These are phyloP conservation scores for Isoperla grammatica DNA, from an alignment of 2,888 invertebrate species.

Conservation along the genomic window DNA sequence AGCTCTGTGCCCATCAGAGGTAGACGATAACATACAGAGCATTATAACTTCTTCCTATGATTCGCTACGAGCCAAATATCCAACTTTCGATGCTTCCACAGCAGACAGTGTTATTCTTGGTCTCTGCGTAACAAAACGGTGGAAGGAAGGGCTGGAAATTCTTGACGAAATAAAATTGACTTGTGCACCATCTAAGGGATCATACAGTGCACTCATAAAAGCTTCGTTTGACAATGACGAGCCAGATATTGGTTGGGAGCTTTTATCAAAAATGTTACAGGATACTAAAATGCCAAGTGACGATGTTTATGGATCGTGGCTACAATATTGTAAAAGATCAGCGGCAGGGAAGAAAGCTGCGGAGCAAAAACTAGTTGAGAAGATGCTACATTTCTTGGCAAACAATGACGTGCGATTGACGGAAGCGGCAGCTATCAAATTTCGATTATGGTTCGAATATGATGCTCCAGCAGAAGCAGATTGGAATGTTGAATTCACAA, in stretches of 20 bases:
- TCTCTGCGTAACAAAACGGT: slow-evolving; percentile 57
- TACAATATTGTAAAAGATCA: slow-evolving; percentile 46
- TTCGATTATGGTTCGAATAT: slow-evolving; percentile 32
- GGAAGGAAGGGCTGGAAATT: slow-evolving; percentile 56
- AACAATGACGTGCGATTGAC: slow-evolving; percentile 46
- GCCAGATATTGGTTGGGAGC: slow-evolving; percentile 52
- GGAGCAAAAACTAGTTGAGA: slow-evolving; percentile 46
- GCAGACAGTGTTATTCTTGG: slow-evolving; percentile 57
- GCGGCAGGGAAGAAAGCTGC: slow-evolving; percentile 37
- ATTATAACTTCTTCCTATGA: slow-evolving; percentile 52
- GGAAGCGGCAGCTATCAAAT: slow-evolving; percentile 39
- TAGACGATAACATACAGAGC: slow-evolving; percentile 45
- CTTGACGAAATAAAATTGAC: slow-evolving; percentile 54
- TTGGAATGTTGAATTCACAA: slow-evolving; percentile 9
- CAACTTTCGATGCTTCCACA: slow-evolving; percentile 54
- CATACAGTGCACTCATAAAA: slow-evolving; percentile 50
- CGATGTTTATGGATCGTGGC: slow-evolving; percentile 50
- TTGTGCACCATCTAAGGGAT: slow-evolving; percentile 44
- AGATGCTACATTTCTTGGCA: slow-evolving; percentile 53
- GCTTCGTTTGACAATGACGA: slow-evolving; percentile 57
- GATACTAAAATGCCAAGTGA: slow-evolving; percentile 45
- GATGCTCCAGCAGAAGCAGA: not conserved
- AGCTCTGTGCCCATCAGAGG: slow-evolving; percentile 40
- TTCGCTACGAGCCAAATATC: slow-evolving; percentile 48
- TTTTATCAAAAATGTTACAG: slow-evolving; percentile 53